Evolutionary conservation across 1,140 invertebrate species (phyloP).

Genomic region (Polypedilum pembai): DNA sequence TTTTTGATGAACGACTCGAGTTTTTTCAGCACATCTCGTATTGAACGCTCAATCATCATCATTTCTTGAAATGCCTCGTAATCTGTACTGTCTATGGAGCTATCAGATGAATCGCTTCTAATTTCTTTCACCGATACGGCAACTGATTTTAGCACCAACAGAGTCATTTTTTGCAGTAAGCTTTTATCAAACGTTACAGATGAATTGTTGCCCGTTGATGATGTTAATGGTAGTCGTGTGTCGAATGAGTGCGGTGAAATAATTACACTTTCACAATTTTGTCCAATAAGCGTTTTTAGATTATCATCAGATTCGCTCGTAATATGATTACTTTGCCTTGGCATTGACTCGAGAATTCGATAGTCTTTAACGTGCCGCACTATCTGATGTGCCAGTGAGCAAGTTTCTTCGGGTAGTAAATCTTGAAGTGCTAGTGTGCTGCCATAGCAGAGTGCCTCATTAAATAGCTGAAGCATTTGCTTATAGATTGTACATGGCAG

Average conservation of each 20-base stretch:
- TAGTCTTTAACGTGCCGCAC: slow-evolving; percentile 79
- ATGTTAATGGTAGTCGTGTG: slow-evolving; percentile 34
- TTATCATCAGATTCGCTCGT: slow-evolving; percentile 34
- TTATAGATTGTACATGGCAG: slow-evolving; percentile 74
- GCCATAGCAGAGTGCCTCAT: slow-evolving; percentile 83
- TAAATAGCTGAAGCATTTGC: slow-evolving; percentile 73
- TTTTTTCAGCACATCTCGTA: slow-evolving; percentile 71
- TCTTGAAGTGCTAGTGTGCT: slow-evolving; percentile 81
- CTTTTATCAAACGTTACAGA: slow-evolving; percentile 55
- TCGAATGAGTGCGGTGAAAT: slow-evolving; percentile 4
- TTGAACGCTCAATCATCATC: slow-evolving; percentile 76
- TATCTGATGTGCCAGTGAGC: slow-evolving; percentile 69
- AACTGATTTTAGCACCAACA: slow-evolving; percentile 77
- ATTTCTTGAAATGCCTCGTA: slow-evolving; percentile 83
- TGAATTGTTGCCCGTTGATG: slow-evolving; percentile 40
- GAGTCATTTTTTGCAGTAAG: slow-evolving; percentile 73
- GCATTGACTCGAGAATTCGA: slow-evolving; percentile 59
- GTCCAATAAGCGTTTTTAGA: slow-evolving; percentile 37
- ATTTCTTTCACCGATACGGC: slow-evolving; percentile 86
- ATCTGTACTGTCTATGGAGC: slow-evolving; percentile 69
- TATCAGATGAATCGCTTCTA: slow-evolving; percentile 73
- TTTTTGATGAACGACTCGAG: slow-evolving; percentile 75
- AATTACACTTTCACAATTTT: slow-evolving; percentile 23
- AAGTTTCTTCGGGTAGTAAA: slow-evolving; percentile 76
- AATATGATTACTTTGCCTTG: slow-evolving; percentile 37